A percentile compares a stretch with the other conserved stretches of the same genome.
Evolutionary conservation across 37 sponge, comb jelly and placozoan genomes (phyloP).

Genomic region (Agelas oroides): DNA sequence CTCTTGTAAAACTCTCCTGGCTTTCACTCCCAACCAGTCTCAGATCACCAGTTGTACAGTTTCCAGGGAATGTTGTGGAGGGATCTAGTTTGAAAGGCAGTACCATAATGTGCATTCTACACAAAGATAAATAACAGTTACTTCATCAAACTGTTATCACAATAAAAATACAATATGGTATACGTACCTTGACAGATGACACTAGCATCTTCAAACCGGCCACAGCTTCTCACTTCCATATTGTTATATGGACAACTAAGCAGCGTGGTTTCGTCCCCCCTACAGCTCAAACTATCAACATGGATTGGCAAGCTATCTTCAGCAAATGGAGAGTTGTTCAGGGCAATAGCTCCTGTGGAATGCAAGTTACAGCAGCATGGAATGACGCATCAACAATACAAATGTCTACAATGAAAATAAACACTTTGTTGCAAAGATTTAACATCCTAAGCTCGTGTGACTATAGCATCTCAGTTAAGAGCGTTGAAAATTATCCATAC

Average conservation of each 20-base stretch:
- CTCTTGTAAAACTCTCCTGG: background rate
- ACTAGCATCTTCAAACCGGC: slow-evolving; percentile 9
- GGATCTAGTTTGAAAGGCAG: too few relatives aligned
- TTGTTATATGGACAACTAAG: background rate
- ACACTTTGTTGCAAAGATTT: too few relatives aligned
- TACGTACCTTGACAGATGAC: slow-evolving; percentile 28
- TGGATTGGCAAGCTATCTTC: too few relatives aligned
- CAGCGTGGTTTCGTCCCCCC: slow-evolving; percentile 5
- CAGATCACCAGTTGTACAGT: background rate
- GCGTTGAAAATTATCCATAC: background rate
- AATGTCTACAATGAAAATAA: too few relatives aligned
- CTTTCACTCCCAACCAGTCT: background rate
- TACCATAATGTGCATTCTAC: too few relatives aligned
- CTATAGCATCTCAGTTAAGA: background rate
- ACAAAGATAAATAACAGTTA: slow-evolving; percentile 22
- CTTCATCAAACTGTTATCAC: background rate
- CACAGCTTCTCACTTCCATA: background rate
- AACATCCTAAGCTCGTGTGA: too few relatives aligned
- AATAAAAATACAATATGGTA: background rate
- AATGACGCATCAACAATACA: too few relatives aligned
- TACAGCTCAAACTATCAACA: background rate
- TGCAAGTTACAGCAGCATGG: background rate
- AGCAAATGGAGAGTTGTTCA: too few relatives aligned
- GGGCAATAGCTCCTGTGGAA: too few relatives aligned
- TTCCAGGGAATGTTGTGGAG: background rate